Conservation (phyloP, 37 sponge, comb jelly and placozoan species). For the Spongilla lacustris region DNA sequence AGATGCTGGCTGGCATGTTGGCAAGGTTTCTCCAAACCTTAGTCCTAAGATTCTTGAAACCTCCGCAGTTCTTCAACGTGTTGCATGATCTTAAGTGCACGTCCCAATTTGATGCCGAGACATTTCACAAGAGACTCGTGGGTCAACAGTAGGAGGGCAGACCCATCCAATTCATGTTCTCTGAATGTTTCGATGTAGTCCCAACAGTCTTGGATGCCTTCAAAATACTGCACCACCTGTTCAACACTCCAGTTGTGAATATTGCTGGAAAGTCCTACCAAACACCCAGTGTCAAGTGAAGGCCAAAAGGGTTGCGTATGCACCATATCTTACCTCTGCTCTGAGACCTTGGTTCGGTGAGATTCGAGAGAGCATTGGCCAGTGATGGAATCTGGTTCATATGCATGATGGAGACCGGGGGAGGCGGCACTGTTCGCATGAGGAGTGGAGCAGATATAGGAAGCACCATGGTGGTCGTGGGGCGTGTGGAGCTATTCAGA, state of each 20-base stretch:
- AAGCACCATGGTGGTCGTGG: neutral
- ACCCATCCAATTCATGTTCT: conserved; percentile 66
- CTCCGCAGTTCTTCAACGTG: conserved; percentile 34
- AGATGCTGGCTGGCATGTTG: too few relatives aligned
- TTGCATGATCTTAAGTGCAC: conserved; percentile 54
- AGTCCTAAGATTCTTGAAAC: neutral
- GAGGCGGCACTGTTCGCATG: conserved; percentile 6
- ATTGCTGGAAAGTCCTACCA: conserved; percentile 16
- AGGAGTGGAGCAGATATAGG: conserved; percentile 17
- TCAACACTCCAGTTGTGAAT: conserved; percentile 46
- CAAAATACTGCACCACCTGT: conserved; percentile 57
- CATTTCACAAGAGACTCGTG: conserved; percentile 64
- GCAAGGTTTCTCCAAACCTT: neutral
- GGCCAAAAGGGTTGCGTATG: too few relatives aligned
- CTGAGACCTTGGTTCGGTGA: too few relatives aligned
- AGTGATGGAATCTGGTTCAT: conserved; percentile 11
- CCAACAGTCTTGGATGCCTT: conserved; percentile 52
- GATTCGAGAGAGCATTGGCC: conserved; percentile 2
- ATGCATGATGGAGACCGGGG: conserved; percentile 21
- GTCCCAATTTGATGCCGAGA: conserved; percentile 61
- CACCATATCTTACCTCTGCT: neutral
- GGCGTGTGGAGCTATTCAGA: neutral
- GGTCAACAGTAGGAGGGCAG: conserved; percentile 59
- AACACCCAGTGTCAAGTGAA: too few relatives aligned
- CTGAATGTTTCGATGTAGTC: conserved; percentile 25